A percentile compares a stretch with the other conserved stretches of the same genome.
Evolutionary conservation across 2,113 vertebrate genomes (phyloP).

Genomic region (Arenaria interpres): DNA sequence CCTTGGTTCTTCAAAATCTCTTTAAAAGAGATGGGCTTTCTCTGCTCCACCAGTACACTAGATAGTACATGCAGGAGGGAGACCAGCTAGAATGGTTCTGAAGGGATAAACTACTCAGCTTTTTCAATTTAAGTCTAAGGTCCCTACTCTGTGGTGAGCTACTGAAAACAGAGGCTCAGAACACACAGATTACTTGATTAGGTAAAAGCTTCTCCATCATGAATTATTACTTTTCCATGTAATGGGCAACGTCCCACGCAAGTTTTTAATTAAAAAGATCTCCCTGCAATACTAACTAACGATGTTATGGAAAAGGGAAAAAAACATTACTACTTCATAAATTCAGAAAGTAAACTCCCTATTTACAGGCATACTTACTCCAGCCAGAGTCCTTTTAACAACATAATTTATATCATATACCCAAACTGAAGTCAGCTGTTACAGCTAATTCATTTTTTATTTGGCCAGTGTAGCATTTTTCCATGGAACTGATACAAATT

Average conservation of each 20-base stretch:
- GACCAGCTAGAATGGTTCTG: background rate
- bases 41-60: background rate
- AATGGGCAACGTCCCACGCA: background rate
- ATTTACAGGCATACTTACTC: background rate
- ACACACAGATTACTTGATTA: background rate
- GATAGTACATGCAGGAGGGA: background rate
- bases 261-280: background rate
- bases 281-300: background rate
- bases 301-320: background rate
- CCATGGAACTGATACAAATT: background rate
- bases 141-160: background rate
- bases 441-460: background rate
- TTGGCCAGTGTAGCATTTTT: background rate
- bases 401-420: background rate
- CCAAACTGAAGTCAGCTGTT: background rate
- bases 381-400: background rate
- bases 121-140: background rate
- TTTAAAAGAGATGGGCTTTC: background rate
- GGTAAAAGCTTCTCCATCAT: background rate
- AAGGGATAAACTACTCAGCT: background rate
- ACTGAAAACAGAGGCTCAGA: background rate
- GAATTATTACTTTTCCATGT: background rate
- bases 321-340: background rate
- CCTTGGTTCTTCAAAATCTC: background rate
- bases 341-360: background rate